Percentiles rank a stretch among this genome's conserved stretches.
These are phyloP conservation scores for Cirrhinus mrigala DNA, from an alignment of 2,797 vertebrate species.

Conservation along the genomic window DNA sequence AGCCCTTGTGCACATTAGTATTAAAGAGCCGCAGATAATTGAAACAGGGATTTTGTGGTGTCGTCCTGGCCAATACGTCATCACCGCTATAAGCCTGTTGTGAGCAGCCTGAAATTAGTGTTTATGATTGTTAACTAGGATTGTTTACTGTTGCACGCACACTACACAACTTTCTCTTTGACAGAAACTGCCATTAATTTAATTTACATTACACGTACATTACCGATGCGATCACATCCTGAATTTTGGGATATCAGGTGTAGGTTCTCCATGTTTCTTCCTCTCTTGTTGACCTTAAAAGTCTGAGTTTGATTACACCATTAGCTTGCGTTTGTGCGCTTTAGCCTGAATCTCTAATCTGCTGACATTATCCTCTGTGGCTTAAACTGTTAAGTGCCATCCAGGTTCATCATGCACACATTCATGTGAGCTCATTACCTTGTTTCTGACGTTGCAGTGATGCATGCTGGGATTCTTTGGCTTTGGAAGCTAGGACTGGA, in stretches of 20 bases:
- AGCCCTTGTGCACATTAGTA: background rate
- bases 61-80: background rate
- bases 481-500: background rate
- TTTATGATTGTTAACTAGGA: background rate
- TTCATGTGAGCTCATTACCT: slow-evolving; percentile 4
- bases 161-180: background rate
- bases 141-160: background rate
- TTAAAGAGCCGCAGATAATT: background rate
- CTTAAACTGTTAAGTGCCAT: slow-evolving; percentile 22
- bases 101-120: background rate
- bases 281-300: slow-evolving; percentile 7
- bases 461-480: background rate
- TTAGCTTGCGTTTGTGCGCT: background rate
- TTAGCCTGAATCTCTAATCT: background rate
- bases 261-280: background rate
- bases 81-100: background rate
- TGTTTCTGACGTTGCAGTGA: background rate
- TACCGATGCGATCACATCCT: background rate
- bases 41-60: background rate
- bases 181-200: background rate
- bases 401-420: slow-evolving; percentile 7
- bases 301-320: slow-evolving; percentile 2
- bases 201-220: background rate
- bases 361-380: slow-evolving; percentile 24
- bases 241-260: background rate